phyloP scores from a whole-genome alignment of 1,140 invertebrate genomes.

The Cardiocondyla obscurior region DNA sequence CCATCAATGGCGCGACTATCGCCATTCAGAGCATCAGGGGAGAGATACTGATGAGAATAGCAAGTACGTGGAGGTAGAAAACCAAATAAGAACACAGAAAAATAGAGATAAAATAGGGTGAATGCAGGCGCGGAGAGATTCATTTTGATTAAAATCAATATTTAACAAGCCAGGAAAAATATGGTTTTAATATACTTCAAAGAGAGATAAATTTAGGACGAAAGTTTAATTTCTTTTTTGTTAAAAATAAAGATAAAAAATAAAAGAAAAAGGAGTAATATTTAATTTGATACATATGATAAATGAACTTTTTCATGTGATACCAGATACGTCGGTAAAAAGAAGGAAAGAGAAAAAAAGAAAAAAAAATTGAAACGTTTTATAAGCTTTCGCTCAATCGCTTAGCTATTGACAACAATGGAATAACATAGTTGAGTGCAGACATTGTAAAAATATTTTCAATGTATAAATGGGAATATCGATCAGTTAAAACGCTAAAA shows the following conservation, averaged over 20 bases:
- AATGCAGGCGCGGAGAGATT: not conserved
- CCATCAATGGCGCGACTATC: constrained; percentile 76
- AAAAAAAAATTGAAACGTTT: not conserved
- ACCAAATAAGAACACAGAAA: not conserved
- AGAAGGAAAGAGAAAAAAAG: not conserved
- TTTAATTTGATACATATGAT: not conserved
- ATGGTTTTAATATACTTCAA: not conserved
- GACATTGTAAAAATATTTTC: not conserved
- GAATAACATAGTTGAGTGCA: not conserved
- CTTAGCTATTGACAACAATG: not conserved
- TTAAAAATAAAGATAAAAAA: not conserved
- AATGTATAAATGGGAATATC: not conserved
- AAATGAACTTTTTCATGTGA: not conserved
- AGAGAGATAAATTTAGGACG: not conserved
- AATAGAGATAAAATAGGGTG: not conserved
- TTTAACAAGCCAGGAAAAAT: not conserved
- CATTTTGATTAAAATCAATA: not conserved
- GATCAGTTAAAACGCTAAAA: not conserved
- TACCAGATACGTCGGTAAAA: not conserved
- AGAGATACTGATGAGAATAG: constrained; percentile 3
- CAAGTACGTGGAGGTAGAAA: not conserved
- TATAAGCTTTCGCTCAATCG: not conserved
- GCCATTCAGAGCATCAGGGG: constrained; percentile 71
- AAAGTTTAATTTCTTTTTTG: not conserved
- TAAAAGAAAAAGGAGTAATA: not conserved